Evolutionary conservation across 2,888 invertebrate genomes (phyloP).

Genomic region (Campaea margaritaria): DNA sequence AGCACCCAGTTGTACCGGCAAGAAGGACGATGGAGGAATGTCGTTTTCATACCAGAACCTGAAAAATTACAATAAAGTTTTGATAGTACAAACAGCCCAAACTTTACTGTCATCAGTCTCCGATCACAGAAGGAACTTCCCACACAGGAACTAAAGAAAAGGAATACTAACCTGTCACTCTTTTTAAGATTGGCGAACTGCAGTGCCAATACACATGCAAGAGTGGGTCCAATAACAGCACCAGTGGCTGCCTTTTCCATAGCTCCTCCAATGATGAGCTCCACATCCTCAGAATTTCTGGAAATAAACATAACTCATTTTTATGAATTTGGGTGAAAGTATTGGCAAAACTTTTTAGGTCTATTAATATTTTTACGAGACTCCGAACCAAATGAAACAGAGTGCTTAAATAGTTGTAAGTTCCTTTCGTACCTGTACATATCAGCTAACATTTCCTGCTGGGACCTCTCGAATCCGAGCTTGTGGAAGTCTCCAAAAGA

Average conservation of each 20-base stretch:
- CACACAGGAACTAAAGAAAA: background rate
- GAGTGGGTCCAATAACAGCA: constrained; percentile 94
- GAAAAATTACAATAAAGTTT: constrained; percentile 16
- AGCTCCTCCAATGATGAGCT: constrained; percentile 93
- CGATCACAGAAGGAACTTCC: too few species aligned
- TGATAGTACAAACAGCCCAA: background rate
- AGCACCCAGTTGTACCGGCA: constrained; percentile 91
- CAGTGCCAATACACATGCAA: constrained; percentile 93
- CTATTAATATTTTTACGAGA: too few species aligned
- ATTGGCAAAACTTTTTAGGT: too few species aligned
- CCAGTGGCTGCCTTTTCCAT: constrained; percentile 92
- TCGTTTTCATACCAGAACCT: constrained; percentile 98
- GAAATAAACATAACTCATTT: constrained; percentile 39
- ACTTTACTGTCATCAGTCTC: background rate
- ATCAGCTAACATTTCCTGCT: constrained; percentile 87
- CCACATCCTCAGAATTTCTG: constrained; percentile 90
- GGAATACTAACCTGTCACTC: constrained; percentile 87
- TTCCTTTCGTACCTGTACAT: constrained; percentile 86
- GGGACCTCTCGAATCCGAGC: constrained; percentile 83
- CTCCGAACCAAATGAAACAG: too few species aligned
- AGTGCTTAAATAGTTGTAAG: background rate
- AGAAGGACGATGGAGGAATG: constrained; percentile 93
- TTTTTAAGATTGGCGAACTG: constrained; percentile 93
- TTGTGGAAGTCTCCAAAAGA: constrained; percentile 85
- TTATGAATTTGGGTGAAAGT: background rate